phyloP scores from a whole-genome alignment of 2,888 invertebrate genomes.

The Ornithoptera alexandrae region DNA sequence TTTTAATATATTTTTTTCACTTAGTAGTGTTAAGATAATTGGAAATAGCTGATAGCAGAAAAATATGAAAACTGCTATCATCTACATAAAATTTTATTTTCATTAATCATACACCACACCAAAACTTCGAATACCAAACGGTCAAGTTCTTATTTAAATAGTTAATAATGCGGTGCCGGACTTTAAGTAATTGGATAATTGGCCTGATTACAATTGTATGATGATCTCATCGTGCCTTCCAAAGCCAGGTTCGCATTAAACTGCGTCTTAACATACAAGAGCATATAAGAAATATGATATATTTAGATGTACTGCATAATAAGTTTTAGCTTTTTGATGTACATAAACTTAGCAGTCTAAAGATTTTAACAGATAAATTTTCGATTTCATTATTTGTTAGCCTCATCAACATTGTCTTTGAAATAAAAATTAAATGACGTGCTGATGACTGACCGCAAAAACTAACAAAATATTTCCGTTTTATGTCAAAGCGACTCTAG shows the following conservation, averaged over 20 bases:
- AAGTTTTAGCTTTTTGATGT: too few species aligned
- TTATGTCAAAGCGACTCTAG: too few species aligned
- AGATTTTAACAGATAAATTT: too few species aligned
- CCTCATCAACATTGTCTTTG: too few species aligned
- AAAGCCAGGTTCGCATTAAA: neutral
- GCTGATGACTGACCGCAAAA: too few species aligned
- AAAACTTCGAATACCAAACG: neutral
- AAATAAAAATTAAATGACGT: too few species aligned
- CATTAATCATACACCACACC: neutral
- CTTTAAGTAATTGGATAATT: conserved; percentile 15
- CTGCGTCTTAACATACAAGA: neutral
- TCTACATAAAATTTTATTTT: neutral
- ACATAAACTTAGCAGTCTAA: too few species aligned
- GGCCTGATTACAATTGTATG: conserved; percentile 6
- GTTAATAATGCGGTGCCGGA: conserved; percentile 1
- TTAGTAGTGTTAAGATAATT: too few species aligned
- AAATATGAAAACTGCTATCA: neutral
- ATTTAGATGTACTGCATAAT: too few species aligned
- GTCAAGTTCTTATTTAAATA: neutral
- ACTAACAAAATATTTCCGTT: too few species aligned
- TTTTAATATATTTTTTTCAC: too few species aligned
- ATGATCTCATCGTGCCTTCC: conserved; percentile 5
- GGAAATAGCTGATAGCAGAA: neutral
- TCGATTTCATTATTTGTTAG: too few species aligned
- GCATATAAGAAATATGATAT: neutral